Base-by-base conservation (phyloP, 2,797 vertebrate species). In the Merluccius polli region DNA sequence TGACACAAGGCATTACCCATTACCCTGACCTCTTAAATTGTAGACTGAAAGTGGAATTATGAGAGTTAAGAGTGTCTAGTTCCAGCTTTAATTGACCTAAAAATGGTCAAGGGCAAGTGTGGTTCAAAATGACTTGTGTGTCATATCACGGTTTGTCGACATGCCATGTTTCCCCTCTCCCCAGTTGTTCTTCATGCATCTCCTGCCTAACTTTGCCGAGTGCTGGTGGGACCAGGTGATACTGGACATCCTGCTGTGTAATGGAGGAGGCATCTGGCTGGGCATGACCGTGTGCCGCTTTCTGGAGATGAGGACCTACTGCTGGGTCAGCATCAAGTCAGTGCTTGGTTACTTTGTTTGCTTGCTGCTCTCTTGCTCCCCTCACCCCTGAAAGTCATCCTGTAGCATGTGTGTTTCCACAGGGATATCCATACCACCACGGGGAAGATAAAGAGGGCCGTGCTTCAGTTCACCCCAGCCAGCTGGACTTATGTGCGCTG, bases 221-320 rank as follows among this genome's bases (percentile, higher is more conserved):
- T 99, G 97, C 93, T 99, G 98, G 98, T 99, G 98, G 98, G 98
- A 99, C 91, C 98, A 99, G 90, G 95, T 99, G 30, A 97, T 99
- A 86, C 93, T 99, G 88, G 98, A 99, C 90, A 98, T 99, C 87
- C 93, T 99, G 77, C 87, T 99, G 74, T 99, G 97, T 90, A 99
- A 99, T 1, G 98, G 98, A 13, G 97, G 97, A 44, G 98, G 98
- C 83, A 99, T 99, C 93, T 97, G 97, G 95, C 89, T 99, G 81
- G 98, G 98, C 75, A 99, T 99, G 98, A 95, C 95, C 0, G 93
- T 93, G 75, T 99, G 98, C 85, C 93, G 89, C 70, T 99, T 95
- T 87, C 88, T 99, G 88, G 98, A 99, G 93, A 98, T 99, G 94
- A 94, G 97, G 86, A 96, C 95, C 15, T 99, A 99, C 92, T 94